phyloP scores from a whole-genome alignment of 2,888 invertebrate genomes.

The Spisula solida region DNA sequence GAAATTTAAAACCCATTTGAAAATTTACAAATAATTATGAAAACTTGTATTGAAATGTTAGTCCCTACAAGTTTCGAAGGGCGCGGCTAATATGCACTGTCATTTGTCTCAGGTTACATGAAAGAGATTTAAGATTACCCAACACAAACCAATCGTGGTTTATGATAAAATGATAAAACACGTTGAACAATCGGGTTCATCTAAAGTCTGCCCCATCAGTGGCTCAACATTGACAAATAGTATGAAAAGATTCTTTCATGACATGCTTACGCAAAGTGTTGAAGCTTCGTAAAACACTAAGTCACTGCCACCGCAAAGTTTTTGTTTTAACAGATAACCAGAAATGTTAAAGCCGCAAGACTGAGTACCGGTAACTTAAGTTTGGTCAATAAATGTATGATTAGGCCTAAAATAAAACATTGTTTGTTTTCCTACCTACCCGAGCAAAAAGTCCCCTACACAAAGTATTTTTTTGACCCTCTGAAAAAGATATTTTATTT shows the following conservation, averaged over 20 bases:
- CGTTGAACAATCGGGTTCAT: not conserved
- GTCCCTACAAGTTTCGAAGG: not conserved
- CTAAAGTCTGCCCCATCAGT: not conserved
- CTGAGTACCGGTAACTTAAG: too few relatives aligned
- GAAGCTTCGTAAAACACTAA: not conserved
- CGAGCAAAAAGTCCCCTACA: too few relatives aligned
- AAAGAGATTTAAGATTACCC: not conserved
- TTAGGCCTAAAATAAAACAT: too few relatives aligned
- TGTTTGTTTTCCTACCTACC: too few relatives aligned
- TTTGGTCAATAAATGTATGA: too few relatives aligned
- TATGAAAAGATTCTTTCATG: not conserved
- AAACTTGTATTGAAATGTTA: not conserved
- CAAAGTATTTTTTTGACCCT: too few relatives aligned
- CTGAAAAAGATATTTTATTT: too few relatives aligned
- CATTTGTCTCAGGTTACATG: not conserved
- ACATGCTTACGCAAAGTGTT: not conserved
- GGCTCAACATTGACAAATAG: not conserved
- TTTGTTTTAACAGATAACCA: not conserved
- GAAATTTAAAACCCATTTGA: not conserved
- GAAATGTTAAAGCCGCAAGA: too few relatives aligned
- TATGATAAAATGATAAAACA: not conserved
- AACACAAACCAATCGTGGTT: not conserved
- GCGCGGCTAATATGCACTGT: constrained; percentile 1
- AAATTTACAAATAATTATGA: not conserved
- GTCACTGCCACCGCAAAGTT: not conserved